Conservation (phyloP, 1,140 invertebrate genomes). For the Leptinotarsa texana region DNA sequence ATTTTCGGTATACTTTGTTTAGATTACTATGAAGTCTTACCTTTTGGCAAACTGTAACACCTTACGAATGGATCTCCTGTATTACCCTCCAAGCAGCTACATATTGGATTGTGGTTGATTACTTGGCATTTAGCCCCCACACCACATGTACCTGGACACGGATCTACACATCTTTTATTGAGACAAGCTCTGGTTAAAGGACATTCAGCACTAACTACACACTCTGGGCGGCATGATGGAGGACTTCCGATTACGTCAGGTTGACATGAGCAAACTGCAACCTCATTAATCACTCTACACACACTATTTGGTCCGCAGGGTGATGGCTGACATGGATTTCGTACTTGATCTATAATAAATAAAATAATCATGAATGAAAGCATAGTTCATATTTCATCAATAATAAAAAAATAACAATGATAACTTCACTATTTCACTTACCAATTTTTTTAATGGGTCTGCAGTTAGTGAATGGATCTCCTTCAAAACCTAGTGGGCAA, state of each 20-base stretch:
- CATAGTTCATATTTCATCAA: background rate
- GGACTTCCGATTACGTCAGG: conserved; percentile 72
- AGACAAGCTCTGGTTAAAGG: conserved; percentile 69
- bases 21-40: conserved; percentile 20
- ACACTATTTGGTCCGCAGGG: conserved; percentile 70
- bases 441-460: conserved; percentile 48
- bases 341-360: conserved; percentile 27
- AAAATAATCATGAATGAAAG: background rate
- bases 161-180: conserved; percentile 71
- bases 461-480: conserved; percentile 72
- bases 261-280: conserved; percentile 73
- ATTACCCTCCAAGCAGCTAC: conserved; percentile 69
- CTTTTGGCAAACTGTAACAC: conserved; percentile 57
- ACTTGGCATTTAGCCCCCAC: conserved; percentile 73
- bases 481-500: conserved; percentile 70
- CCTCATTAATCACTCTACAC: conserved; percentile 70
- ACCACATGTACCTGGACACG: conserved; percentile 75
- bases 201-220: conserved; percentile 74
- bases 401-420: background rate
- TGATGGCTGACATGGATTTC: conserved; percentile 58
- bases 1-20: background rate
- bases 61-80: conserved; percentile 74
- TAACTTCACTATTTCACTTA: conserved; percentile 13
- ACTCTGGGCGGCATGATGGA: conserved; percentile 73
- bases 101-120: conserved; percentile 76